Percentiles rank a stretch among this genome's conserved stretches.
Conservation (phyloP, 2,113 vertebrate genomes). For the Xenus cinereus region DNA sequence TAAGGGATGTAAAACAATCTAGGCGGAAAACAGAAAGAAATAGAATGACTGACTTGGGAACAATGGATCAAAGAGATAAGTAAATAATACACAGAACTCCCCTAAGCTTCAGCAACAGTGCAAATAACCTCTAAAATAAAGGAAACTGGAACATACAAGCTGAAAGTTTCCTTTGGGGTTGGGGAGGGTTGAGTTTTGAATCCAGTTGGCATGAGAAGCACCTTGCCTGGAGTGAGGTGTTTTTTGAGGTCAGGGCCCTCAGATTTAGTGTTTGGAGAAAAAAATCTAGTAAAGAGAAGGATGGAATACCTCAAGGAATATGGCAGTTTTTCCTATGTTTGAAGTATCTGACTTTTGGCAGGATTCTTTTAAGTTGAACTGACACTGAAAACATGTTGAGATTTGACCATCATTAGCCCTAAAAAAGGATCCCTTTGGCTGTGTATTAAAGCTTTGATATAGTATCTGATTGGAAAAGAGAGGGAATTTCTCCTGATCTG, state of each 20-base stretch:
- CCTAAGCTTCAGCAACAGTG: neutral
- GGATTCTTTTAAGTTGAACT: slow-evolving; percentile 34
- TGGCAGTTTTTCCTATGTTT: slow-evolving; percentile 32
- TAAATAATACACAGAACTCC: slow-evolving; percentile 36
- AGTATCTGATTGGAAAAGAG: slow-evolving; percentile 25
- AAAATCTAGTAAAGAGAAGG: neutral
- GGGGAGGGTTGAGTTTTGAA: neutral
- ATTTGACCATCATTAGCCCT: slow-evolving; percentile 65
- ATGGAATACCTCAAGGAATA: slow-evolving; percentile 47
- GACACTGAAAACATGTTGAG: slow-evolving; percentile 61
- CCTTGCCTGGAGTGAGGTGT: neutral
- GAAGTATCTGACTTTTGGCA: slow-evolving; percentile 50
- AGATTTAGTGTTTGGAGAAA: slow-evolving; percentile 23
- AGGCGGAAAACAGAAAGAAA: neutral
- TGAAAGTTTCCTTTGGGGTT: slow-evolving; percentile 21
- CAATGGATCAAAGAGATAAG: slow-evolving; percentile 39
- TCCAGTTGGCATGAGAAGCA: slow-evolving; percentile 26
- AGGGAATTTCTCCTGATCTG: slow-evolving; percentile 5
- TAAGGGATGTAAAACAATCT: neutral
- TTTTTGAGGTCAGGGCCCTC: slow-evolving; percentile 28
- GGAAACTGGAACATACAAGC: neutral
- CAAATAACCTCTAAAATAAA: slow-evolving; percentile 38
- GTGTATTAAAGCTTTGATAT: slow-evolving; percentile 22
- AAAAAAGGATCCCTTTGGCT: slow-evolving; percentile 56
- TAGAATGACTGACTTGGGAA: neutral